Evolutionary conservation across 2,113 vertebrate species (phyloP).

Genomic region (Microcebus tavaratra): DNA sequence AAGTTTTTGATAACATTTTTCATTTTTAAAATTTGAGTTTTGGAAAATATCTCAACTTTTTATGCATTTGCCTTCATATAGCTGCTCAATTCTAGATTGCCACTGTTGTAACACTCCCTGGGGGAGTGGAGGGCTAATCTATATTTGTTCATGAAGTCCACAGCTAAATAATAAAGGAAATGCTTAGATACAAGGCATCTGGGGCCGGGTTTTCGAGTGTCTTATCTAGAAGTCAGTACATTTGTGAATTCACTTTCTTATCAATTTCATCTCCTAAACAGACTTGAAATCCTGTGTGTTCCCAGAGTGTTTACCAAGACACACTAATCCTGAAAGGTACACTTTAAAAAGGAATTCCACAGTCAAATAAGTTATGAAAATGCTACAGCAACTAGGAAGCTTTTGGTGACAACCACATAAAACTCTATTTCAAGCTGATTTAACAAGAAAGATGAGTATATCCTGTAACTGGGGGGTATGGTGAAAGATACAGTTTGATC

Average conservation of each 20-base stretch:
- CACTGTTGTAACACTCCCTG: background rate
- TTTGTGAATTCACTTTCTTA: constrained; percentile 3
- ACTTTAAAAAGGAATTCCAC: background rate
- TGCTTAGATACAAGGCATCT: background rate
- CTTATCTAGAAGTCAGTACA: background rate
- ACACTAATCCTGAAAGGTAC: background rate
- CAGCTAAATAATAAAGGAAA: background rate
- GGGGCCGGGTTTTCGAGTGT: background rate
- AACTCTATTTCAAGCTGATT: background rate
- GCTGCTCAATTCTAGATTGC: background rate
- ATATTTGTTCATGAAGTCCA: background rate
- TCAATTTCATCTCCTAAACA: background rate
- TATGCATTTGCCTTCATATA: background rate
- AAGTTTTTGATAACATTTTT: background rate
- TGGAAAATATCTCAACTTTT: background rate
- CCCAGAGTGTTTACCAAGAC: background rate
- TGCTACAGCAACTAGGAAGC: background rate
- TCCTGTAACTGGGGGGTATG: background rate
- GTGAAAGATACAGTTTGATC: background rate
- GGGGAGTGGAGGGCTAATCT: background rate
- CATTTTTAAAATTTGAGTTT: background rate
- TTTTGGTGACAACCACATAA: constrained; percentile 26
- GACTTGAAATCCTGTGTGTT: background rate
- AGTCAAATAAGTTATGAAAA: background rate
- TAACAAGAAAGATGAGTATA: background rate